A percentile compares a stretch with the other conserved stretches of the same genome.
Evolutionary conservation across 2,797 vertebrate species (phyloP).

Genomic region (Columba guinea): DNA sequence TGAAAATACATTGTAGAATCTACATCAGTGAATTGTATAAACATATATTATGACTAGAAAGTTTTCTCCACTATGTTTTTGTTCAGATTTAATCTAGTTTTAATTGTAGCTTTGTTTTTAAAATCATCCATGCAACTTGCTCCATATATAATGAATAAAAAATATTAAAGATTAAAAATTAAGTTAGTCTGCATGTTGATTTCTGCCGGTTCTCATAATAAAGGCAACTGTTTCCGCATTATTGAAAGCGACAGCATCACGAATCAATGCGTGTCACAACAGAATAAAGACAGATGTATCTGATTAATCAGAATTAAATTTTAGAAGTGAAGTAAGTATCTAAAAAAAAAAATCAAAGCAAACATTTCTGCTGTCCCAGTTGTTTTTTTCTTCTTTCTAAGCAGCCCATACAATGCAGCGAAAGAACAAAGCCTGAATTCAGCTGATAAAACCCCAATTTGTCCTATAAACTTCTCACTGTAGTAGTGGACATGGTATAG

Average conservation of each 20-base stretch:
- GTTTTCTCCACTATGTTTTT: background rate
- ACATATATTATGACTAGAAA: background rate
- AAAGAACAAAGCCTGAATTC: slow-evolving; percentile 16
- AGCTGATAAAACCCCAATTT: background rate
- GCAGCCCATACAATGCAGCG: background rate
- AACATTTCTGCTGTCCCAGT: slow-evolving; percentile 44
- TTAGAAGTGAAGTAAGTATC: slow-evolving; percentile 70
- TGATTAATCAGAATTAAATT: slow-evolving; percentile 81
- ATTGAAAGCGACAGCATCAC: slow-evolving; percentile 73
- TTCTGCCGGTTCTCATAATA: slow-evolving; percentile 69
- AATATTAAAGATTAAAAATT: slow-evolving; percentile 49
- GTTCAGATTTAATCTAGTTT: slow-evolving; percentile 57
- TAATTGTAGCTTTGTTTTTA: slow-evolving; percentile 58
- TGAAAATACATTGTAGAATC: background rate
- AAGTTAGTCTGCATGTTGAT: slow-evolving; percentile 61
- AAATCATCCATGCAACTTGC: slow-evolving; percentile 24
- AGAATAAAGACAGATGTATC: slow-evolving; percentile 77
- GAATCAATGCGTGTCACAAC: slow-evolving; percentile 77
- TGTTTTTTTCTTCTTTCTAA: slow-evolving; percentile 13
- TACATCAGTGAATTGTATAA: background rate
- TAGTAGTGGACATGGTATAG: background rate
- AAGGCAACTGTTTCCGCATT: slow-evolving; percentile 67
- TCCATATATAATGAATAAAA: slow-evolving; percentile 43
- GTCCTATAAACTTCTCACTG: background rate
- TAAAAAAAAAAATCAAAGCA: slow-evolving; percentile 76